These are phyloP conservation scores for Trachelipus rathkii DNA, from an alignment of 1,140 invertebrate species.

Conservation along the genomic window DNA sequence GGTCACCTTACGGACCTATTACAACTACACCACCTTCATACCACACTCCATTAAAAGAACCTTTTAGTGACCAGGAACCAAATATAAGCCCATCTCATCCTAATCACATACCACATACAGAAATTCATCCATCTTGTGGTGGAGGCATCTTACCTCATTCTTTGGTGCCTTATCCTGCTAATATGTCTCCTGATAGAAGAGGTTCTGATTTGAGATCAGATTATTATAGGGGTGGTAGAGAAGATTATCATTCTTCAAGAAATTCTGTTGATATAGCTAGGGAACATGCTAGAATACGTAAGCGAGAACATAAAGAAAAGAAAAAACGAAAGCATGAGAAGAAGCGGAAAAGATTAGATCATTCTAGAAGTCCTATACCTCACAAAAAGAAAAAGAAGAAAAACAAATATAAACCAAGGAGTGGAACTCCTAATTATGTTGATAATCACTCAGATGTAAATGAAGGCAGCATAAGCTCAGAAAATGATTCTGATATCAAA, in stretches of 20 bases:
- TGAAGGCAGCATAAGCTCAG: conserved; percentile 32
- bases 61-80: neutral
- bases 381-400: conserved; percentile 45
- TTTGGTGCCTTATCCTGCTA: conserved; percentile 43
- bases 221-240: conserved; percentile 32
- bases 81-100: neutral
- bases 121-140: neutral
- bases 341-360: conserved; percentile 37
- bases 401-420: conserved; percentile 42
- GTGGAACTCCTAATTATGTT: conserved; percentile 39
- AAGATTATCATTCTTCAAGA: conserved; percentile 40
- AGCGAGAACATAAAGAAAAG: conserved; percentile 43
- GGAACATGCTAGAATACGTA: conserved; percentile 36
- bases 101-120: neutral
- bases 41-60: neutral
- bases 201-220: conserved; percentile 37
- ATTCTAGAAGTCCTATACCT: conserved; percentile 40
- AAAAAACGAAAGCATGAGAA: conserved; percentile 44
- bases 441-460: conserved; percentile 24
- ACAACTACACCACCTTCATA: neutral
- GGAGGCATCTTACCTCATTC: conserved; percentile 28
- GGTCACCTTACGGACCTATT: neutral
- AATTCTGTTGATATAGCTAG: conserved; percentile 36
- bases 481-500: conserved; percentile 33
- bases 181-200: conserved; percentile 44